phyloP scores from a whole-genome alignment of 2,113 vertebrate genomes.

The Nycticebus coucang region DNA sequence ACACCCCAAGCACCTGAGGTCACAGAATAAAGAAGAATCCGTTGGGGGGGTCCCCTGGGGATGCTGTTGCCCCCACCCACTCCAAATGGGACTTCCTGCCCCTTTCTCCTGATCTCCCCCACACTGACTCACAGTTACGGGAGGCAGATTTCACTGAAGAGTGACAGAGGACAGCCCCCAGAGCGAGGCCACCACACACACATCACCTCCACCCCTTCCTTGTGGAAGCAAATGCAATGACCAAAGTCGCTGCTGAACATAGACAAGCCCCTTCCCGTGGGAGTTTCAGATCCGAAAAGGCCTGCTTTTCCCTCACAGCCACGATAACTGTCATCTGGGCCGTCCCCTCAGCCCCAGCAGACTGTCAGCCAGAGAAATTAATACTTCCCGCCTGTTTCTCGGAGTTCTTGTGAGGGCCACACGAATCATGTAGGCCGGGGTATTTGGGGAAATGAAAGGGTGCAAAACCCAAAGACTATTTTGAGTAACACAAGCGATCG shows the following conservation, averaged over 20 bases:
- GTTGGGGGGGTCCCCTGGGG: fast-evolving
- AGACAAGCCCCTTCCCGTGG: not conserved
- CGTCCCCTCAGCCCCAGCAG: not conserved
- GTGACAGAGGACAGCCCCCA: not conserved
- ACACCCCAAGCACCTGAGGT: not conserved
- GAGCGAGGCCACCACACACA: fast-evolving
- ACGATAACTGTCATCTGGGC: fast-evolving
- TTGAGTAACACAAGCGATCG: slow-evolving; percentile 28
- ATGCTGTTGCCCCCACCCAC: not conserved
- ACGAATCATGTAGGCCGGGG: not conserved
- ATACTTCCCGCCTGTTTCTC: not conserved
- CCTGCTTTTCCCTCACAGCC: not conserved
- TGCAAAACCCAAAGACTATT: slow-evolving; percentile 35
- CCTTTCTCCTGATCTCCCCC: no score
- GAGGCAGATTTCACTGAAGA: not conserved
- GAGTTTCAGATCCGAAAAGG: not conserved
- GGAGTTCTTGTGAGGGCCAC: not conserved
- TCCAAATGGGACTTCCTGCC: not conserved
- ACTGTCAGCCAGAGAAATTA: not conserved
- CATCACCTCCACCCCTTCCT: not conserved
- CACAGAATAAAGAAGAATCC: not conserved
- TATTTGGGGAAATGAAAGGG: not conserved
- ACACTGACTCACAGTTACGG: not conserved
- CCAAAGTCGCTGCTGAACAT: no score
- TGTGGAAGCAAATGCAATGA: not conserved